Evolutionary conservation across 2,113 vertebrate genomes (phyloP), one percentile per base, ranked within the genome.

Genomic region (Chunga burmeisteri): DNA sequence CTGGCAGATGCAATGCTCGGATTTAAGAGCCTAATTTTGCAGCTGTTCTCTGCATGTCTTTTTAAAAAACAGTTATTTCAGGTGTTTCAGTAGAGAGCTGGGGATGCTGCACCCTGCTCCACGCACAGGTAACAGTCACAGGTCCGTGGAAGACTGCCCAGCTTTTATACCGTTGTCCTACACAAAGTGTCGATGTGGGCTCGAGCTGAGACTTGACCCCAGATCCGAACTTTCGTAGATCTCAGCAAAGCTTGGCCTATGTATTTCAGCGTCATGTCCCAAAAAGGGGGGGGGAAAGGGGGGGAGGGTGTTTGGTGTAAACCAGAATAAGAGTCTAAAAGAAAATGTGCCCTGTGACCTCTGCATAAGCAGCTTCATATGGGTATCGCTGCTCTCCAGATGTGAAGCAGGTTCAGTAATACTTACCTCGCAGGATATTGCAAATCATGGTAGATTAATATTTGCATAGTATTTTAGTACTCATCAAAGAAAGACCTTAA

Each of bases 391-490:
- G 19, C 27, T 73, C 38, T 55, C 84, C 84, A 40, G 65, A 52
- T 55, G 81, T 11, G 68, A 47, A 79, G 47, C 63, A 38, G 59
- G 49, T 27, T 53, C 7, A 1, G 36, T 7, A 3, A n/a, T 13
- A 19, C 61, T 89, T 79, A 30, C 70, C 81, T 95, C 2, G 1
- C 81, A 85, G 91, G 93, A 65, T 85, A 84, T 85, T 95, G 73
- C 65, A 90, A 72, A 34, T 32, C 80, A 6, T 1, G 7, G 32
- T 36, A 67, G 42, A 89, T 89, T 56, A 29, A 34, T 49, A 62
- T 87, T 88, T 91, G 70, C 78, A 67, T 30, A 34, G 29, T 38
- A 30, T 40, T 84, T 75, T 22, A 49, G 52, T 42, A 27, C 29
- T 79, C 47, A 40, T 63, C 75, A 81, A 58, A 93, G 52, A 17